These are phyloP conservation scores for Misgurnus anguillicaudatus DNA, from an alignment of 2,113 vertebrate species.

Conservation along the genomic window DNA sequence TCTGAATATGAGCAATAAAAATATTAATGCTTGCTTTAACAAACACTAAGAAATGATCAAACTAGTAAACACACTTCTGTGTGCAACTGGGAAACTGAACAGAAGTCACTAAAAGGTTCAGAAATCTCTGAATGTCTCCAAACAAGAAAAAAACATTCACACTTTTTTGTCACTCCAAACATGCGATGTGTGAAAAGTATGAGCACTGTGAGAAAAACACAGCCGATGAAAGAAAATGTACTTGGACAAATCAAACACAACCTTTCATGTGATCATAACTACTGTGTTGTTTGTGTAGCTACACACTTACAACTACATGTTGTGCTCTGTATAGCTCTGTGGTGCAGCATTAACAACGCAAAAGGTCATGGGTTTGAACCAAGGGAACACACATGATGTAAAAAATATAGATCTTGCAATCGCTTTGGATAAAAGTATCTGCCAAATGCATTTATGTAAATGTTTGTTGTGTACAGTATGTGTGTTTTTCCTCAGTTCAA, in stretches of 20 bases:
- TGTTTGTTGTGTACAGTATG: background rate
- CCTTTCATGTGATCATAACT: background rate
- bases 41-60: no score
- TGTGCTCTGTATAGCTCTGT: no score
- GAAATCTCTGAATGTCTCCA: no score
- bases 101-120: conserved; percentile 2
- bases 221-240: background rate
- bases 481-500: background rate
- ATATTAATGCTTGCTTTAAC: no score
- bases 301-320: background rate
- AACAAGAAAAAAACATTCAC: background rate
- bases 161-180: conserved; percentile 1
- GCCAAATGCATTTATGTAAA: no score
- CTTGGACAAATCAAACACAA: background rate
- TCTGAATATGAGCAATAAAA: no score
- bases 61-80: no score
- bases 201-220: conserved; percentile 10
- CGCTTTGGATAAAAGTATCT: no score
- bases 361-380: no score
- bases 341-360: no score
- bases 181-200: conserved; percentile 4
- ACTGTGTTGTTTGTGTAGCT: background rate
- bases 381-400: no score
- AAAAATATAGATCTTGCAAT: no score
- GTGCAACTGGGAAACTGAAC: background rate